A percentile compares a stretch with the other conserved stretches of the same genome.
Conservation (phyloP, 2,888 invertebrate genomes). For the Neria commutata region DNA sequence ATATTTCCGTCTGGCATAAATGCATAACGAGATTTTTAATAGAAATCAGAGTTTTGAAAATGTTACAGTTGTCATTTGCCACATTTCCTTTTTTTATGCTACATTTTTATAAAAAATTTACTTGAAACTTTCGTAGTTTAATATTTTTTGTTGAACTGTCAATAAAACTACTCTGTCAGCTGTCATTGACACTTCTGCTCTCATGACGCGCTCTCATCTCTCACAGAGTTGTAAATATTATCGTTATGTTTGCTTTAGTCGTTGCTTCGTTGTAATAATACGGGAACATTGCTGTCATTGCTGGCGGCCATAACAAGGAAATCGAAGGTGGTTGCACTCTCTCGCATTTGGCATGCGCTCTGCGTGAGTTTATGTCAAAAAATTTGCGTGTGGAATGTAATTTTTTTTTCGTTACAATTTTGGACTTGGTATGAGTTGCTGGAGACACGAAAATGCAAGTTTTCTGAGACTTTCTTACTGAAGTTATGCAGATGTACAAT, state of each 20-base stretch:
- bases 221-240: conserved; percentile 7
- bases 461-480: too few species aligned
- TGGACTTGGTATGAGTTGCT: neutral
- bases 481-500: too few species aligned
- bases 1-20: too few species aligned
- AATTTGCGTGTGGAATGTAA: conserved; percentile 18
- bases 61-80: too few species aligned
- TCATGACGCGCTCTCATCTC: conserved; percentile 23
- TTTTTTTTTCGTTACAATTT: neutral
- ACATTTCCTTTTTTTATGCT: too few species aligned
- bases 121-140: neutral
- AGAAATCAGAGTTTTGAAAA: too few species aligned
- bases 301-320: conserved; percentile 15
- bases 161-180: conserved; percentile 31
- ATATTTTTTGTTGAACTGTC: neutral
- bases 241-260: conserved; percentile 13
- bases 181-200: conserved; percentile 27
- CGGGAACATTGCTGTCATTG: neutral
- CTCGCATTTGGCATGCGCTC: conserved; percentile 17
- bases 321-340: conserved; percentile 15
- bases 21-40: too few species aligned
- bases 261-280: conserved; percentile 11
- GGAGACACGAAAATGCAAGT: too few species aligned
- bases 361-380: conserved; percentile 8
- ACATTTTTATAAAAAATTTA: too few species aligned